phyloP scores from a whole-genome alignment of 1,140 invertebrate genomes.

The Brachionus rubens region DNA sequence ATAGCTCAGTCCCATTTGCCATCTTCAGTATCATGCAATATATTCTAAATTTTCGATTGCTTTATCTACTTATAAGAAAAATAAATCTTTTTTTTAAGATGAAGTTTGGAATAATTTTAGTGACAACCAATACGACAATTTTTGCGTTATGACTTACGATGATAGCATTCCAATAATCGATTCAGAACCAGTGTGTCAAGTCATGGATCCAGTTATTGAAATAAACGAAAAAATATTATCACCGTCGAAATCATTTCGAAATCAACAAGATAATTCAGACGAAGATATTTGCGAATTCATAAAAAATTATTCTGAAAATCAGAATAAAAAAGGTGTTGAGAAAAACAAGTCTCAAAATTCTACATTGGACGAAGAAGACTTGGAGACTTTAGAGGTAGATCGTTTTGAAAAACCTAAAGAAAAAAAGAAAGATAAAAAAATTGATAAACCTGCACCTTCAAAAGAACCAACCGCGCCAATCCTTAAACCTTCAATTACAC shows the following conservation, averaged over 20 bases:
- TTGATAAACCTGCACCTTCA: not conserved
- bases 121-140: not conserved
- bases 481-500: not conserved
- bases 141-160: not conserved
- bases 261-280: not conserved
- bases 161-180: not conserved
- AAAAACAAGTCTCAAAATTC: conserved; percentile 25
- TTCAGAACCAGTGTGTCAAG: not conserved
- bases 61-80: no score
- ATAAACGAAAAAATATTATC: not conserved
- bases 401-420: not conserved
- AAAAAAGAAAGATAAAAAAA: not conserved
- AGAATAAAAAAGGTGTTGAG: not conserved
- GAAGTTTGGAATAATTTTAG: conserved; percentile 33
- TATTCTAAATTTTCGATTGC: no score
- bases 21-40: no score
- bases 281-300: not conserved
- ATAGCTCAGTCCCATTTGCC: no score
- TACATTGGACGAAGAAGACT: conserved; percentile 23
- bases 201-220: not conserved
- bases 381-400: not conserved
- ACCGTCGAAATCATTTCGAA: not conserved
- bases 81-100: not conserved
- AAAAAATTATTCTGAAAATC: not conserved
- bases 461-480: not conserved